Evolutionary conservation across 2,113 vertebrate species (phyloP).

Genomic region (Cepphus grylle): DNA sequence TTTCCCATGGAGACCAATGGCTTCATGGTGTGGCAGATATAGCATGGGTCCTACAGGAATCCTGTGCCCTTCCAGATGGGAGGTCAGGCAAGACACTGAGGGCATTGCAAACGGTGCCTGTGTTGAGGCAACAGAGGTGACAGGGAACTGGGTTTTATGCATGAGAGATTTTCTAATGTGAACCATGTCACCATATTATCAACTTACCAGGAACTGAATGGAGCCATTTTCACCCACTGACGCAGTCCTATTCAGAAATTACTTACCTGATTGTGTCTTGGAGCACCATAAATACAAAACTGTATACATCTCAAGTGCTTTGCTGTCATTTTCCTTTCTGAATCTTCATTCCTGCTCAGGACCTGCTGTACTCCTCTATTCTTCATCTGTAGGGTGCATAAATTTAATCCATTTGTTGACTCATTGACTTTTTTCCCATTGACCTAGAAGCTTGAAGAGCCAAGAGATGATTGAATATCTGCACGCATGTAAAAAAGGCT

Average conservation of each 20-base stretch:
- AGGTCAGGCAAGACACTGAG: not conserved
- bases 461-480: not conserved
- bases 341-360: not conserved
- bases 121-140: not conserved
- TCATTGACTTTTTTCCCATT: not conserved
- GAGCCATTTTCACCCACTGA: not conserved
- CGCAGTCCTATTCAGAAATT: not conserved
- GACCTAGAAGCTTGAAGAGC: not conserved
- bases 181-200: not conserved
- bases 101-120: rapidly evolving
- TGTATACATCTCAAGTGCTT: not conserved
- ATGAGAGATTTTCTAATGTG: not conserved
- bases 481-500: not conserved
- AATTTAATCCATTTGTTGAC: not conserved
- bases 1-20: not conserved
- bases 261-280: not conserved
- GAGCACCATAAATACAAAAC: not conserved
- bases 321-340: not conserved
- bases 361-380: not conserved
- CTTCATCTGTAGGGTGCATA: not conserved
- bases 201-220: not conserved
- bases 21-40: not conserved
- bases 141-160: not conserved
- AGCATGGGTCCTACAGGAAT: not conserved
- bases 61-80: not conserved